phyloP scores from a whole-genome alignment of 2,113 vertebrate species.

The Sarotherodon lohbergeri region DNA sequence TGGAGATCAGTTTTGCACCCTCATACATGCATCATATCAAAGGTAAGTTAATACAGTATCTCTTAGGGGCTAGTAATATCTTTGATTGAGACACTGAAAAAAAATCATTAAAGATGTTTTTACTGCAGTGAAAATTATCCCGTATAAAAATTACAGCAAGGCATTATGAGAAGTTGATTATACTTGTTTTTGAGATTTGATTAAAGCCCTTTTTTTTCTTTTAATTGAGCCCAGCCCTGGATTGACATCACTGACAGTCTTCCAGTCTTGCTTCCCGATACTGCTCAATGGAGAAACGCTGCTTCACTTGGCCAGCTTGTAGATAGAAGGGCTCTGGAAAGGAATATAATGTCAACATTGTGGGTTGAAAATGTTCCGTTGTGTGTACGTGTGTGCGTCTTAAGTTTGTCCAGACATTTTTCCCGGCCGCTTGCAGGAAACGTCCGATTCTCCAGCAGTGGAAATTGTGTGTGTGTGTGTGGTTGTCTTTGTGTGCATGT shows the following conservation, averaged over 20 bases:
- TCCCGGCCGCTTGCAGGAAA: slow-evolving; percentile 49
- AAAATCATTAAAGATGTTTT: not conserved
- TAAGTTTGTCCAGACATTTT: slow-evolving; percentile 67
- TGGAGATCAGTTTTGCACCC: not conserved
- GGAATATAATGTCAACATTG: slow-evolving; percentile 71
- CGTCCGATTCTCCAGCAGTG: slow-evolving; percentile 52
- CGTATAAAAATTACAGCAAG: not conserved
- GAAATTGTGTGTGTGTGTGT: slow-evolving; percentile 40
- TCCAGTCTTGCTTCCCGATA: slow-evolving; percentile 16
- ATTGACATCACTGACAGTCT: slow-evolving; percentile 26
- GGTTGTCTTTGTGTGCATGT: not conserved
- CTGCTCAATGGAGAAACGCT: slow-evolving; percentile 32
- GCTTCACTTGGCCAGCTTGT: slow-evolving; percentile 40
- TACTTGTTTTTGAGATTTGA: not conserved
- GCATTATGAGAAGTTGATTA: not conserved
- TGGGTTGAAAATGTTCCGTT: slow-evolving; percentile 64
- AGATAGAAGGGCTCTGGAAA: slow-evolving; percentile 43
- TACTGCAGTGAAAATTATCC: not conserved
- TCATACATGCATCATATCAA: not conserved
- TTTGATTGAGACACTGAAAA: not conserved
- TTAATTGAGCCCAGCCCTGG: not conserved
- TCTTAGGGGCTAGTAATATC: not conserved
- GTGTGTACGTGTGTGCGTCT: slow-evolving; percentile 33
- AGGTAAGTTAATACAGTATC: not conserved
- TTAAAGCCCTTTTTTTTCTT: not conserved